phyloP scores from a whole-genome alignment of 92 coral and sea anemone species.

The Epizoanthus illoricatus region DNA sequence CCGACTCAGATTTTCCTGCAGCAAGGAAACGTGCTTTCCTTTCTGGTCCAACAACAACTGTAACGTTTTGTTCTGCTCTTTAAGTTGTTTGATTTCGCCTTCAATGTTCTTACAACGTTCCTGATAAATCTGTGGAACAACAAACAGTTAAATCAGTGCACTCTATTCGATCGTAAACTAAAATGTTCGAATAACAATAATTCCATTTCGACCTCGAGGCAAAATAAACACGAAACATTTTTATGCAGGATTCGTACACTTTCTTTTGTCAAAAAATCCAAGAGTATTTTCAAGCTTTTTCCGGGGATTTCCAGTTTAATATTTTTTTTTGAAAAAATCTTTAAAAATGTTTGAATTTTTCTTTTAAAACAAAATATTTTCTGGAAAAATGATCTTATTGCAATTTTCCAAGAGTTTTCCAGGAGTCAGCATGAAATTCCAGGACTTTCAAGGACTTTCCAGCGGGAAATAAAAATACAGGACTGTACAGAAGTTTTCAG shows the following conservation, averaged over 20 bases:
- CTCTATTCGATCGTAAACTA: background rate
- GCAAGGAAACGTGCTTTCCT: constrained; percentile 30
- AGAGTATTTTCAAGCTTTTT: background rate
- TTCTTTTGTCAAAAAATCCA: background rate
- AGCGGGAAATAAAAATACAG: too few species aligned
- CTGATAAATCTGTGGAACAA: constrained; percentile 6
- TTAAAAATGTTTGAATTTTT: too few species aligned
- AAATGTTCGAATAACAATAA: background rate
- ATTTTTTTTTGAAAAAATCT: too few species aligned
- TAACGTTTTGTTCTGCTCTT: constrained; percentile 34
- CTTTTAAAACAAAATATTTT: too few species aligned
- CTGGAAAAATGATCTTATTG: too few species aligned
- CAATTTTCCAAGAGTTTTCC: too few species aligned
- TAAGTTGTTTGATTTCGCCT: constrained; percentile 37
- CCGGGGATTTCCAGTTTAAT: background rate
- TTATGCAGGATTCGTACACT: too few species aligned
- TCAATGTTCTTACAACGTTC: constrained; percentile 36
- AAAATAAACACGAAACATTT: too few species aligned
- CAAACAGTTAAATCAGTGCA: background rate
- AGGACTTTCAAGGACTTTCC: too few species aligned
- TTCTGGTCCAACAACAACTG: constrained; percentile 21
- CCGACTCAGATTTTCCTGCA: constrained; percentile 29
- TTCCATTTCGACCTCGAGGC: too few species aligned
- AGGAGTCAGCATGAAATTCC: too few species aligned
- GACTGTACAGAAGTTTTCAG: too few species aligned